Evolutionary conservation across 2,113 vertebrate species (phyloP).

Genomic region (Malurus elegans): DNA sequence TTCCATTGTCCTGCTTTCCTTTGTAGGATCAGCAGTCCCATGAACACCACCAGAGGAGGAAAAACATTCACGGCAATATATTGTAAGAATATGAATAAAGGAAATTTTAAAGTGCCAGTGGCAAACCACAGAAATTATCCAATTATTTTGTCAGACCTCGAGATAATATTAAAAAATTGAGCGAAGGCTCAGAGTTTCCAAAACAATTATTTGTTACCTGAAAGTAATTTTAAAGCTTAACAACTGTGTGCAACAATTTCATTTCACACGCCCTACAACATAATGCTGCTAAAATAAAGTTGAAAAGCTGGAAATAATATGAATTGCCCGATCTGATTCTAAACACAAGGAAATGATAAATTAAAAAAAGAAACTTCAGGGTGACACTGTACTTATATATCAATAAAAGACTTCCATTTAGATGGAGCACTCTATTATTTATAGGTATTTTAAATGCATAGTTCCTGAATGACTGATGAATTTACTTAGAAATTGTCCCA

Average conservation of each 20-base stretch:
- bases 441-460: slow-evolving; percentile 63
- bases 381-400: slow-evolving; percentile 52
- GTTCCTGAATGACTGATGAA: slow-evolving; percentile 59
- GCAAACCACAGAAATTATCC: background rate
- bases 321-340: background rate
- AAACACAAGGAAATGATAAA: background rate
- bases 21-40: background rate
- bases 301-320: background rate
- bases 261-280: background rate
- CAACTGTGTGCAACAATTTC: background rate
- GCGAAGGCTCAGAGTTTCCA: background rate
- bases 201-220: slow-evolving; percentile 33
- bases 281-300: background rate
- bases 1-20: background rate
- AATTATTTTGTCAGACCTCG: background rate
- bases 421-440: slow-evolving; percentile 53
- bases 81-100: background rate
- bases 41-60: background rate
- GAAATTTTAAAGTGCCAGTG: background rate
- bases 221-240: slow-evolving; percentile 30
- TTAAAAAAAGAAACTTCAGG: slow-evolving; percentile 45
- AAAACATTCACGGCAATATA: background rate
- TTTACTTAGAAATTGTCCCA: slow-evolving; percentile 59
- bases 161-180: background rate
- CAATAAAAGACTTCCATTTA: slow-evolving; percentile 51